Conservation (phyloP, 2,113 vertebrate species). For the Narcine bancroftii region DNA sequence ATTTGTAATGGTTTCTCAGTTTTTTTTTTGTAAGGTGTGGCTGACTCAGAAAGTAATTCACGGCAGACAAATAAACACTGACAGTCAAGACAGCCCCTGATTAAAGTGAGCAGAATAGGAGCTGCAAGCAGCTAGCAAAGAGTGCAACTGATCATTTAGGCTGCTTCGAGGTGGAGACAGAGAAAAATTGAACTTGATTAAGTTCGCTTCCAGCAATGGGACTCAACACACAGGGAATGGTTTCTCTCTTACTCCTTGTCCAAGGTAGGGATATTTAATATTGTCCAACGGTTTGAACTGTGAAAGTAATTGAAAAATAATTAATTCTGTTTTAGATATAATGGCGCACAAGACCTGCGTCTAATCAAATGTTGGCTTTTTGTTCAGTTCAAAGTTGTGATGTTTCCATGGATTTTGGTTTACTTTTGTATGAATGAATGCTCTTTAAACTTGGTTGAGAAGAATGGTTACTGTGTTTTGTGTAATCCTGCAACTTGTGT, state of each 20-base stretch:
- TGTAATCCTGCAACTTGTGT: background rate
- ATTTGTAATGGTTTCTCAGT: background rate
- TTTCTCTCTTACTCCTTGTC: slow-evolving; percentile 24
- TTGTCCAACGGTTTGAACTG: background rate
- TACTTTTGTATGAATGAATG: background rate
- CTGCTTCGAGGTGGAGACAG: background rate
- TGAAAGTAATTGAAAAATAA: background rate
- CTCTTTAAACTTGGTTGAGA: background rate
- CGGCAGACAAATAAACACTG: background rate
- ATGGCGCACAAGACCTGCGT: background rate
- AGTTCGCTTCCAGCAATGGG: slow-evolving; percentile 5
- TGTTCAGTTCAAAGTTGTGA: background rate
- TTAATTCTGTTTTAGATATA: background rate
- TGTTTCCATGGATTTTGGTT: background rate
- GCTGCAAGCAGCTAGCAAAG: background rate
- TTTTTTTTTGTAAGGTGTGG: background rate
- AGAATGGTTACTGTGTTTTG: background rate
- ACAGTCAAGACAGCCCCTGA: background rate
- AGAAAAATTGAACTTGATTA: background rate
- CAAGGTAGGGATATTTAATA: background rate
- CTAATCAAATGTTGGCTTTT: background rate
- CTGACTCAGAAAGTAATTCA: background rate
- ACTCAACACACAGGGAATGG: background rate
- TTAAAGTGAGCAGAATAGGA: background rate
- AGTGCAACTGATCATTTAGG: background rate